Percentiles rank a stretch among this genome's conserved stretches.
phyloP scores from a whole-genome alignment of 2,113 vertebrate species.

The Percina caprodes region DNA sequence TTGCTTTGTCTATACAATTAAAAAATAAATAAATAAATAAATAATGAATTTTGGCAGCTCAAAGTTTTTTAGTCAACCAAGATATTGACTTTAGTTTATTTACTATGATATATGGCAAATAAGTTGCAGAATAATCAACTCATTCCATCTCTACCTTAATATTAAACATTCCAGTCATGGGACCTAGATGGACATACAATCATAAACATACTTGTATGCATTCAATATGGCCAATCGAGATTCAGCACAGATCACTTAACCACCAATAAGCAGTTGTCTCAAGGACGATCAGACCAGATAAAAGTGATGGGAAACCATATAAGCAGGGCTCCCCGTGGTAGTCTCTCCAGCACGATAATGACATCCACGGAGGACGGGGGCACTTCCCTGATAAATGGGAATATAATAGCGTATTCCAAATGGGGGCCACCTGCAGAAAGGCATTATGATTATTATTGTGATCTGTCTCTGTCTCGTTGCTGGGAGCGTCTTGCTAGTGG shows the following conservation, averaged over 20 bases:
- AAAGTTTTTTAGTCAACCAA: too few relatives aligned
- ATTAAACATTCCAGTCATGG: background rate
- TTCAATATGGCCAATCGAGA: constrained; percentile 36
- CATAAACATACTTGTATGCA: constrained; percentile 25
- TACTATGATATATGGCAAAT: too few relatives aligned
- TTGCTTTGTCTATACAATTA: background rate
- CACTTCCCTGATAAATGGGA: constrained; percentile 73
- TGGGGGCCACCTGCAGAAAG: constrained; percentile 73
- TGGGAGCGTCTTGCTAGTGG: constrained; percentile 58
- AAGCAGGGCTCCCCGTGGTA: constrained; percentile 43
- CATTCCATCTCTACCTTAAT: constrained; percentile 3
- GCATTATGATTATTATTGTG: constrained; percentile 77
- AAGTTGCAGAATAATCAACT: too few relatives aligned
- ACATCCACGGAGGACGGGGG: constrained; percentile 58
- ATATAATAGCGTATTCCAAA: constrained; percentile 73
- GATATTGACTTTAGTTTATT: too few relatives aligned
- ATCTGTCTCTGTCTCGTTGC: constrained; percentile 82
- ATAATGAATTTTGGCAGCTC: too few relatives aligned
- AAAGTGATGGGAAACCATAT: constrained; percentile 51
- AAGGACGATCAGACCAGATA: constrained; percentile 51
- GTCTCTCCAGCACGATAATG: constrained; percentile 61
- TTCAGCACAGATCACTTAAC: constrained; percentile 50
- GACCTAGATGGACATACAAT: constrained; percentile 7
- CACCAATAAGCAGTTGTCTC: constrained; percentile 51
- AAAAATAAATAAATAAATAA: too few relatives aligned